Evolutionary conservation across 2,888 invertebrate genomes (phyloP), one percentile per base, ranked within the genome.

Genomic region (Caenorhabditis angaria): DNA sequence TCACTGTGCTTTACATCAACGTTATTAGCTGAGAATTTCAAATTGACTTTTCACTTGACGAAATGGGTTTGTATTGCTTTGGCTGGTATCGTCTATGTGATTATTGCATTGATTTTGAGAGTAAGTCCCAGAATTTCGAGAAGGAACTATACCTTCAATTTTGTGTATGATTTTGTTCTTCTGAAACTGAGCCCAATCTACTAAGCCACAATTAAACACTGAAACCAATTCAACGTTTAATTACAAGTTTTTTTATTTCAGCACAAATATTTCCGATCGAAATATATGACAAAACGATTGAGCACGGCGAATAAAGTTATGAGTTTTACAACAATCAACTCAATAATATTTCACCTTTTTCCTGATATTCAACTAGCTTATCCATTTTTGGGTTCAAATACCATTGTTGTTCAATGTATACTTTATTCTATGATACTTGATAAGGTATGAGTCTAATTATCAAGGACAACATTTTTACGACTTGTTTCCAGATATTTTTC

Each of bases 261-360:
- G n/a, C 14, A 41, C 18, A 41, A 41, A 41, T 18, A 41, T 14
- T 41, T 41, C 18, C 41, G 41, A 3, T 50, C 24, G 10, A 20
- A 22, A 4, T 20, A 24, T 22, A 50, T 24, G 24, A 24, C n/a
- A 3, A 63, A 63, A 48, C 54, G 63, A 1, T 28, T 63, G 24
- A 8, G 32, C 0, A 63, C 48, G 0, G 63, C 63, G 14, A 63
- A 63, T 25, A 14, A 47, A 12, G 63, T 63, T 0, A 63, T 63
- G 63, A 56, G 56, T 24, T 24, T 56, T n/a, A 32, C 50, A n/a
- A 63, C 63, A 18, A 47, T 63, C 29, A 63, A 63, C 32, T 63
- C 63, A 18, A 20, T 63, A n/a, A 28, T 63, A 18, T 63, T 63
- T 56, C 63, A 63, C n/a, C 32, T 63, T 47, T 29, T 63, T 24